These are phyloP conservation scores for Seriola dumerili DNA, from an alignment of 2,113 vertebrate species.

Conservation along the genomic window DNA sequence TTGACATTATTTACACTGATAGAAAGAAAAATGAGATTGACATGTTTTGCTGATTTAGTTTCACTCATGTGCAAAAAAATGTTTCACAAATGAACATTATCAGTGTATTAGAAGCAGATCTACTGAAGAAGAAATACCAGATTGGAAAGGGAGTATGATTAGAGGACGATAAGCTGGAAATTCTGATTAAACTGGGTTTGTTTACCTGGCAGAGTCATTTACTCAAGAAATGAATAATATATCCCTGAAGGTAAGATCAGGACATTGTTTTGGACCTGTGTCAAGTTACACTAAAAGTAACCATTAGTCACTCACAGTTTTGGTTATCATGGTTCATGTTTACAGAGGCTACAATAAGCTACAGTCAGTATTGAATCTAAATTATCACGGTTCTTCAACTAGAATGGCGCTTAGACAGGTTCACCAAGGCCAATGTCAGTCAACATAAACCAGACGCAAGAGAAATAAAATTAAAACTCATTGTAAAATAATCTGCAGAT, in stretches of 20 bases:
- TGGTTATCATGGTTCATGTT: background rate
- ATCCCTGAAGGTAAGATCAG: background rate
- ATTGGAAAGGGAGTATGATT: slow-evolving; percentile 25
- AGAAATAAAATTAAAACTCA: too few species aligned
- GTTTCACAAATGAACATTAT: background rate
- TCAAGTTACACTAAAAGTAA: background rate
- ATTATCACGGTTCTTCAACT: background rate
- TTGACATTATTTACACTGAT: background rate
- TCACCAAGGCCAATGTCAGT: too few species aligned
- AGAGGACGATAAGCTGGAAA: slow-evolving; percentile 27
- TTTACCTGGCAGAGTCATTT: background rate
- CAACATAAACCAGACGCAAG: too few species aligned
- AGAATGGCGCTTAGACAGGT: too few species aligned
- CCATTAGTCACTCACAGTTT: background rate
- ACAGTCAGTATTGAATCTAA: background rate
- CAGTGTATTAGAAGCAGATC: background rate
- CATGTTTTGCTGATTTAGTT: background rate
- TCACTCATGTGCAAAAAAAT: slow-evolving; percentile 20
- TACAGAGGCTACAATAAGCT: background rate
- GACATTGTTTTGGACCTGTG: background rate
- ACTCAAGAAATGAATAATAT: background rate
- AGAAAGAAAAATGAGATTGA: background rate
- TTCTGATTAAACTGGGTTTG: background rate
- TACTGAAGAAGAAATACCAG: slow-evolving; percentile 6
- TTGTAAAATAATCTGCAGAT: too few species aligned